Evolutionary conservation across 2,797 vertebrate genomes (phyloP).

Genomic region (Eulemur coronatus): DNA sequence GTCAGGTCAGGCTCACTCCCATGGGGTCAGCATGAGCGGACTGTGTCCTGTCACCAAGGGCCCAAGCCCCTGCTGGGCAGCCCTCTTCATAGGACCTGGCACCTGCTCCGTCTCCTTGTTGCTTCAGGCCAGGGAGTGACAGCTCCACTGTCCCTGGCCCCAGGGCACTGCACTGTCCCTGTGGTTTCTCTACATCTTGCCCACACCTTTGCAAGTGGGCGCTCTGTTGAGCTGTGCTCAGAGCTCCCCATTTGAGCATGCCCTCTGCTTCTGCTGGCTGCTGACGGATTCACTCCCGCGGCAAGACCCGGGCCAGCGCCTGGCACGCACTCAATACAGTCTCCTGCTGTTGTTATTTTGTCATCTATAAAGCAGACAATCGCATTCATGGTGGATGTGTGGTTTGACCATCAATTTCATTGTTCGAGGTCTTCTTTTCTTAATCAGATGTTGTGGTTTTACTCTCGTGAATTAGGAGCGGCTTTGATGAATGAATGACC

Average conservation of each 20-base stretch:
- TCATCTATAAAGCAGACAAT: background rate
- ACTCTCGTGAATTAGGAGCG: background rate
- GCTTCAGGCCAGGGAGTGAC: background rate
- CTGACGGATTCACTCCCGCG: background rate
- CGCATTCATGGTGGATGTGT: slow-evolving; percentile 17
- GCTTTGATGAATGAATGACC: background rate
- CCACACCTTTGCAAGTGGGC: background rate
- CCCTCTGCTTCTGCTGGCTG: background rate
- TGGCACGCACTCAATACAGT: background rate
- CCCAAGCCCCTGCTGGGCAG: background rate
- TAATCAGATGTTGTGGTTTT: slow-evolving; percentile 60
- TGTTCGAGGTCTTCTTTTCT: background rate
- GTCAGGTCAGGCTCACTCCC: background rate
- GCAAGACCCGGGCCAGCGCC: background rate
- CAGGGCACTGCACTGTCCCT: background rate
- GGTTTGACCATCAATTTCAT: background rate
- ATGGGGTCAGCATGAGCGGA: background rate
- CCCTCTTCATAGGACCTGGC: background rate
- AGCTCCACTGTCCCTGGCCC: background rate
- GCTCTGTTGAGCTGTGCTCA: background rate
- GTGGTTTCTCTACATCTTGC: background rate
- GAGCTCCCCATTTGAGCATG: background rate
- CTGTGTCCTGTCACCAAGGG: background rate
- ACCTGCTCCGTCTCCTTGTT: background rate
- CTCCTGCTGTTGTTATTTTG: background rate